These are phyloP conservation scores for Boleophthalmus pectinirostris DNA, from an alignment of 2,113 vertebrate genomes.

Conservation along the genomic window DNA sequence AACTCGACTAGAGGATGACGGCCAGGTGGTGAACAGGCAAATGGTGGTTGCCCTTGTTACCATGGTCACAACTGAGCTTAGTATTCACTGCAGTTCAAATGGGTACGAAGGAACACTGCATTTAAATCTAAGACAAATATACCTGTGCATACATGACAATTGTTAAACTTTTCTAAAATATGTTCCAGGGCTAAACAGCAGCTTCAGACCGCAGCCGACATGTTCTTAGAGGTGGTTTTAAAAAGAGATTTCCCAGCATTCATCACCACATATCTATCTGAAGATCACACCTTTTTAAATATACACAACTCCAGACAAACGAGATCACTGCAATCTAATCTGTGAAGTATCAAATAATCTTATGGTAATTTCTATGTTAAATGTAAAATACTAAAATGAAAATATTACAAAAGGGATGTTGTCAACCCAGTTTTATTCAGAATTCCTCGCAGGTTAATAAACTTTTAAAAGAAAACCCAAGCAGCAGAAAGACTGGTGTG, in stretches of 20 bases:
- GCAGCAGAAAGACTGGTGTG: slow-evolving; percentile 6
- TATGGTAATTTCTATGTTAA: neutral
- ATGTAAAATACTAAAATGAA: neutral
- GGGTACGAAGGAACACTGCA: slow-evolving; percentile 45
- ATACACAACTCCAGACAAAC: slow-evolving; percentile 17
- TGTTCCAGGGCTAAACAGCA: slow-evolving; percentile 59
- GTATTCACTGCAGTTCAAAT: slow-evolving; percentile 17
- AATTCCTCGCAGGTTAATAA: slow-evolving; percentile 28
- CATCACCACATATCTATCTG: slow-evolving; percentile 74
- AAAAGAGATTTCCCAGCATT: slow-evolving; percentile 79
- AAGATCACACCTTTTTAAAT: slow-evolving; percentile 75
- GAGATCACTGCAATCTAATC: slow-evolving; percentile 39
- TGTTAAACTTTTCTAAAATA: slow-evolving; percentile 5
- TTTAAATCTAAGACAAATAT: neutral
- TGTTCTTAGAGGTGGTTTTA: slow-evolving; percentile 72
- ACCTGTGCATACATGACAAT: too few species aligned
- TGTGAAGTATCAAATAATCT: slow-evolving; percentile 45
- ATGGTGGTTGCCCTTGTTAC: slow-evolving; percentile 60
- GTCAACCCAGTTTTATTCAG: slow-evolving; percentile 42
- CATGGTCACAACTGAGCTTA: slow-evolving; percentile 57
- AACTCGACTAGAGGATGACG: slow-evolving; percentile 71
- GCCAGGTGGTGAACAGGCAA: slow-evolving; percentile 62
- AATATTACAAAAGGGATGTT: neutral
- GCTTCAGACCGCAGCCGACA: slow-evolving; percentile 56
- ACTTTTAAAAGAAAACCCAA: slow-evolving; percentile 17